These are phyloP conservation scores for Ormyrus pomaceus DNA, from an alignment of 2,888 invertebrate genomes.

Conservation along the genomic window DNA sequence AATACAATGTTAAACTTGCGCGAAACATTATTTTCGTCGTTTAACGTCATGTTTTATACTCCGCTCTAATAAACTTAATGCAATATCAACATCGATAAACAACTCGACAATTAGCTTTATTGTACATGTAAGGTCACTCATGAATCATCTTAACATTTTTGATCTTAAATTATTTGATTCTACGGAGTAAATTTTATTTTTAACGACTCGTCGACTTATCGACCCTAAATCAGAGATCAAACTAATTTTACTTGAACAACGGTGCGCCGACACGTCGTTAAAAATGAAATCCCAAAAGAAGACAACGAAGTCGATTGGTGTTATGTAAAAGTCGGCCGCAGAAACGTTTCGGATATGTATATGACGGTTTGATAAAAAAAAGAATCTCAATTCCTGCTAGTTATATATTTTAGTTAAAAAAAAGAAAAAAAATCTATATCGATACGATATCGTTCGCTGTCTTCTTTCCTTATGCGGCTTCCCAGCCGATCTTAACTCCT, in stretches of 20 bases:
- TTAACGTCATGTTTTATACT: not conserved
- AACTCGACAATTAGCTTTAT: slow-evolving; percentile 27
- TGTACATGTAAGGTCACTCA: slow-evolving; percentile 34
- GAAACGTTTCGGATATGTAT: too few relatives aligned
- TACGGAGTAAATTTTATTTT: not conserved
- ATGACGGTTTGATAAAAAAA: too few relatives aligned
- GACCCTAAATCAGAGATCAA: not conserved
- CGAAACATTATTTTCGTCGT: slow-evolving; percentile 15
- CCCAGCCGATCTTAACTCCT: not conserved
- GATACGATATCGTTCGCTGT: too few relatives aligned
- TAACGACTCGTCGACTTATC: not conserved
- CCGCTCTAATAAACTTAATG: slow-evolving; percentile 8
- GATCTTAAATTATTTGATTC: not conserved
- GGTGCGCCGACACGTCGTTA: too few relatives aligned
- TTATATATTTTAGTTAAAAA: too few relatives aligned
- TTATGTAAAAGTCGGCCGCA: too few relatives aligned
- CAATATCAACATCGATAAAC: slow-evolving; percentile 21
- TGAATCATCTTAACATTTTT: slow-evolving; percentile 15
- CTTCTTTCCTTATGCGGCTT: too few relatives aligned
- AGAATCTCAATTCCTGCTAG: too few relatives aligned
- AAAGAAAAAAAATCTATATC: too few relatives aligned
- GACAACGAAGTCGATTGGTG: too few relatives aligned
- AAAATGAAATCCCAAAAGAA: too few relatives aligned
- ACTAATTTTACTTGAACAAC: too few relatives aligned
- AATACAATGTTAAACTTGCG: slow-evolving; percentile 6